Percentiles rank a stretch among this genome's conserved stretches.
Conservation (phyloP, 35 echinoderm and acorn worm species). For the Anneissia japonica region DNA sequence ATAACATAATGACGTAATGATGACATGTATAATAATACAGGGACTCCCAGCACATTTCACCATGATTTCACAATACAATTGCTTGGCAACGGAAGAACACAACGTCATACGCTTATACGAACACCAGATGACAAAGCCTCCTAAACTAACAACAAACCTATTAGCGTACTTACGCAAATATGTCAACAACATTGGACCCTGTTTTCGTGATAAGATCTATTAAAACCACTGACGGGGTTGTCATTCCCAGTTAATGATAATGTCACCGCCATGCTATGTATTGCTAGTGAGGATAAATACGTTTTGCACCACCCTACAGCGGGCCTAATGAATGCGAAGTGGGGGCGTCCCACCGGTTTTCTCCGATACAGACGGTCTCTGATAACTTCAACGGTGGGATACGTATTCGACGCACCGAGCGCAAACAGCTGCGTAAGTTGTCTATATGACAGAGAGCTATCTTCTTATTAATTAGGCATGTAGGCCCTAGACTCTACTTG, state of each 20-base stretch:
- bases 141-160: too few relatives aligned
- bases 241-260: background rate
- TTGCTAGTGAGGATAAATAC: background rate
- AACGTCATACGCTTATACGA: too few relatives aligned
- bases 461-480: too few relatives aligned
- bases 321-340: background rate
- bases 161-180: background rate
- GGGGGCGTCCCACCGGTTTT: background rate
- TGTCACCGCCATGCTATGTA: background rate
- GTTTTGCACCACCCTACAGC: background rate
- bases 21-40: too few relatives aligned
- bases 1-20: too few relatives aligned
- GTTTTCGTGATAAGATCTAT: background rate
- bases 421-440: background rate
- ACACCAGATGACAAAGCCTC: too few relatives aligned
- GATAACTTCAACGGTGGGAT: background rate
- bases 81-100: too few relatives aligned
- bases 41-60: too few relatives aligned
- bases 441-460: too few relatives aligned
- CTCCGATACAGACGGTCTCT: background rate
- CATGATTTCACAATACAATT: too few relatives aligned
- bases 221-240: background rate
- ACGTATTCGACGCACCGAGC: background rate
- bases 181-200: background rate
- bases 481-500: too few relatives aligned